phyloP scores from a whole-genome alignment of 2,113 vertebrate genomes.

The Dicaeum eximium region DNA sequence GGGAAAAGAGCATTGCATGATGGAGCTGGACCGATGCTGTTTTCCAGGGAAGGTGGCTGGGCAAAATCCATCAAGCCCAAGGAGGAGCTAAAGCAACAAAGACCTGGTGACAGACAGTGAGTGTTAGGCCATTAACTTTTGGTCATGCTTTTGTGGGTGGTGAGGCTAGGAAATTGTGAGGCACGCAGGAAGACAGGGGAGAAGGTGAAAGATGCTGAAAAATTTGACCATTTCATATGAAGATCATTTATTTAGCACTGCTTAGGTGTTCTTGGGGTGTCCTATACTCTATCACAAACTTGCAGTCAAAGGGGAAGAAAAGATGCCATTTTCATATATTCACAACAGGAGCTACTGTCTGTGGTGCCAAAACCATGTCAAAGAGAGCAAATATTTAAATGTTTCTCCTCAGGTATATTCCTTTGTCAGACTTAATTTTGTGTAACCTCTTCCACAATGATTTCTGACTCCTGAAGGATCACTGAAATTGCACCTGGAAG shows the following conservation, averaged over 20 bases:
- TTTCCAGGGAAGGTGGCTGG: neutral
- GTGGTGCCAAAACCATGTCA: neutral
- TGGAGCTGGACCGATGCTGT: neutral
- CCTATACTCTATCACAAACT: neutral
- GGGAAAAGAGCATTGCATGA: neutral
- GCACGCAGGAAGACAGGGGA: rapidly evolving
- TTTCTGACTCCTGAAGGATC: neutral
- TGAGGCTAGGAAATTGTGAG: neutral
- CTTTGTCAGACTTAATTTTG: neutral
- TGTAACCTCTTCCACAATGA: neutral
- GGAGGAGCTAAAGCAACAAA: neutral
- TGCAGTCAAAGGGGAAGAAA: neutral
- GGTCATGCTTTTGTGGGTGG: neutral
- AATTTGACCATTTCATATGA: neutral
- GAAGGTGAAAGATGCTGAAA: neutral
- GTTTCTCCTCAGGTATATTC: neutral
- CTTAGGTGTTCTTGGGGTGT: neutral
- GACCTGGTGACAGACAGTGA: neutral
- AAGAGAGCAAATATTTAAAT: neutral
- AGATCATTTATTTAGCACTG: neutral
- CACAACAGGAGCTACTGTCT: neutral
- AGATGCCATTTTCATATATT: neutral
- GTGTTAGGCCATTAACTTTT: neutral
- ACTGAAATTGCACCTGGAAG: neutral
- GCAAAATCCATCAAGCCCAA: neutral